A percentile compares a stretch with the other conserved stretches of the same genome.
Conservation (phyloP, 2,113 vertebrate species). For the Petrocephalus microphthalmus region DNA sequence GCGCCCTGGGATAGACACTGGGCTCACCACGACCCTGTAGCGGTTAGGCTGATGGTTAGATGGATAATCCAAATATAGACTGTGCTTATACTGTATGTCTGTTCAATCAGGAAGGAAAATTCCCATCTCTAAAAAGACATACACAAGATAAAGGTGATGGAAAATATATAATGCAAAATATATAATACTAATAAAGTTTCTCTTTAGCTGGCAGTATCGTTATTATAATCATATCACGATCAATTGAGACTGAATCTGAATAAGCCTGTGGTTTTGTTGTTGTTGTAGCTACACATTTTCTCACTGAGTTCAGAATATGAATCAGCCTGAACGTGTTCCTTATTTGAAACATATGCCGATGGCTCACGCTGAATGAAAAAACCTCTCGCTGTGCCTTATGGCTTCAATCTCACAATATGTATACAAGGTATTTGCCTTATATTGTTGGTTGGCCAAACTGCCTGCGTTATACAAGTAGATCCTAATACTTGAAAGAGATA, state of each 20-base stretch:
- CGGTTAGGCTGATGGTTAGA: not conserved
- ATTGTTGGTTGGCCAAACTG: not conserved
- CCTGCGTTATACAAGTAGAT: not conserved
- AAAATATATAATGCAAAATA: not conserved
- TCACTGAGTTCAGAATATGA: not conserved
- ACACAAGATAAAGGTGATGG: slow-evolving; percentile 21
- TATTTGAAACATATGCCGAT: not conserved
- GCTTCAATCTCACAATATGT: not conserved
- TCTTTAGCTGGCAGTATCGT: not conserved
- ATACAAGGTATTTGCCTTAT: not conserved
- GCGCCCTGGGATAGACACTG: not conserved
- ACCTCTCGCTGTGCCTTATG: not conserved
- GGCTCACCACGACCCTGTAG: not conserved
- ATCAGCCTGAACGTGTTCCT: not conserved
- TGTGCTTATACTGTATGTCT: not conserved
- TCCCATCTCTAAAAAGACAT: slow-evolving; percentile 30
- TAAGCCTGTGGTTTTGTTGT: slow-evolving; percentile 26
- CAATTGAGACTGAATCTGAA: slow-evolving; percentile 29
- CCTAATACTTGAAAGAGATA: not conserved
- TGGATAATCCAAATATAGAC: not conserved
- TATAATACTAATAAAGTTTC: not conserved
- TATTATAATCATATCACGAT: slow-evolving; percentile 17
- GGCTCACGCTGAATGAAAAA: not conserved
- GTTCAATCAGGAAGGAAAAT: not conserved
- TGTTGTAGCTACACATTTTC: slow-evolving; percentile 17